Evolutionary conservation across 1,140 invertebrate genomes (phyloP), one percentile per base, ranked within the genome.

Genomic region (Meteorus sp.): DNA sequence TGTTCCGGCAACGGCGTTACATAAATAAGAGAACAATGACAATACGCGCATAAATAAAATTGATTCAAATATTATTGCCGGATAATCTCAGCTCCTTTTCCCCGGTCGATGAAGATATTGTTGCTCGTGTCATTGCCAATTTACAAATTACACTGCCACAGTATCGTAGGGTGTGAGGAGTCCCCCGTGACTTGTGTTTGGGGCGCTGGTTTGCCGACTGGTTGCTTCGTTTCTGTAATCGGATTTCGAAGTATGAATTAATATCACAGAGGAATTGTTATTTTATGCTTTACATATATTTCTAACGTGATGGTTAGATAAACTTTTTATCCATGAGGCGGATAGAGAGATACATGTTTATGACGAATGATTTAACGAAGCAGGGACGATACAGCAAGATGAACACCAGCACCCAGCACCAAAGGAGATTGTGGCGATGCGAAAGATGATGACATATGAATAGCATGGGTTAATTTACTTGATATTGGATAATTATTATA

Each of bases 91-190:
- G n/a, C n/a, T n/a, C n/a, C n/a, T n/a, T n/a, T n/a, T n/a, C n/a
- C n/a, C 50, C 23, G 19, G 29, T 51, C 23, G 66, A 63, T 63
- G 61, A 62, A 39, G 19, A 37, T 62, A 33, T 11, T 27, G 41
- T 48, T 27, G 19, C 41, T 37, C 35, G 50, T 25, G 22, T 33
- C 11, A 3, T 37, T 44, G 50, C n/a, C 57, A 56, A 56, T 82
- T 88, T 91, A 93, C 87, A 93, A 86, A 85, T 93, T 93, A 93
- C 89, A 93, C 91, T 92, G 91, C 91, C 90, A 93, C 88, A 91
- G 91, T 93, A 92, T 93, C 90, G 90, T 93, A 93, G 89, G 92
- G 88, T 92, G 92, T 92, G 90, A 79, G 73, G 78, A 93, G 87
- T 90, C 90, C 90, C 85, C 88, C 85, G 84, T 86, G 82, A 81